A percentile compares a stretch with the other conserved stretches of the same genome.
Conservation (phyloP, 2,888 invertebrate species). For the Dimorphilus gyrociliatus region DNA sequence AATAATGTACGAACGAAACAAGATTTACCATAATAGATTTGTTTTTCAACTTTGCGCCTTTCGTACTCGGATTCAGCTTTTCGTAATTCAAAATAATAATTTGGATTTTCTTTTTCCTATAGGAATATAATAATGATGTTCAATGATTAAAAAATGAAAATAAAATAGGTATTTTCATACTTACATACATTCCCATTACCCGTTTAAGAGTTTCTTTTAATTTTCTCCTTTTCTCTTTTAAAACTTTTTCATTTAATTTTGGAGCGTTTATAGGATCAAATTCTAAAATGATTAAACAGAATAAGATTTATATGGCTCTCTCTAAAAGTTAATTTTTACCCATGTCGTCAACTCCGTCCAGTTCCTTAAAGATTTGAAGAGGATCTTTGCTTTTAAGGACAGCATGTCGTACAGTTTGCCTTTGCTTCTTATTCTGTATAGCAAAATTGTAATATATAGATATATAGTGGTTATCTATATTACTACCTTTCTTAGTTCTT, state of each 20-base stretch:
- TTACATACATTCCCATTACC: constrained; percentile 80
- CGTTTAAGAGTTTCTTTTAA: constrained; percentile 82
- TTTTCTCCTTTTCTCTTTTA: constrained; percentile 89
- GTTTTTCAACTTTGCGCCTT: constrained; percentile 63
- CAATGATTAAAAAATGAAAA: background rate
- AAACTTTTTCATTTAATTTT: constrained; percentile 82
- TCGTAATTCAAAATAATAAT: constrained; percentile 74
- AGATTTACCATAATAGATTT: constrained; percentile 58
- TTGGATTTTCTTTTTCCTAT: constrained; percentile 85
- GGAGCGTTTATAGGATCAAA: constrained; percentile 86
- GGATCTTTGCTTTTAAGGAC: constrained; percentile 97
- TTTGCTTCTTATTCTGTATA: constrained; percentile 69
- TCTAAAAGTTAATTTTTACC: constrained; percentile 53
- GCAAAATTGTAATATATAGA: background rate
- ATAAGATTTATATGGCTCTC: background rate
- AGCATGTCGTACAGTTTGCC: constrained; percentile 85
- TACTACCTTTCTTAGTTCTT: constrained; percentile 69
- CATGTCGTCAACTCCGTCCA: constrained; percentile 97
- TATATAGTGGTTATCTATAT: background rate
- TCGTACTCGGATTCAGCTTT: constrained; percentile 76
- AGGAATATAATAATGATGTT: constrained; percentile 12
- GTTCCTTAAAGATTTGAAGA: constrained; percentile 74
- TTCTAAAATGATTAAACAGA: constrained; percentile 46
- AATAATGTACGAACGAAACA: too few species aligned
- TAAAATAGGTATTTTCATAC: constrained; percentile 42